Base-by-base conservation (phyloP, 1,140 invertebrate genomes). In the Planococcus citri region DNA sequence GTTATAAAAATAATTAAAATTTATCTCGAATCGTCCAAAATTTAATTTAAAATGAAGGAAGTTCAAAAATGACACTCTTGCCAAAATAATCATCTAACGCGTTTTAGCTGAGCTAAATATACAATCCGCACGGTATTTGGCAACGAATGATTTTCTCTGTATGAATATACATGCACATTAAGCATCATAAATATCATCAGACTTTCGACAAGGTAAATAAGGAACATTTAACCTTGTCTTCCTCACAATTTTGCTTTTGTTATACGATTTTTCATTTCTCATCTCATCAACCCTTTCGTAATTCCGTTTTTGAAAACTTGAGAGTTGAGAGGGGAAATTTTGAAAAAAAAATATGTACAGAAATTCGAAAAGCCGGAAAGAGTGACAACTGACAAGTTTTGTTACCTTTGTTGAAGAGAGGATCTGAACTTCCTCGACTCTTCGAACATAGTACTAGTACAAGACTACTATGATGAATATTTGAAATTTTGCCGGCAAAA, bases 81-180 rank as follows among this genome's bases (percentile, higher is more conserved):
- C 60, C 60, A 64, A 64, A 64, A 64, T 64, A 64, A 64, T 64
- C 60, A 64, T 64, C 60, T 64, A 25, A 25, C 60, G 60, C 60
- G 60, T 64, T 25, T 64, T 64, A 64, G 60, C 60, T 64, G 60
- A 64, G 60, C 60, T 64, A 64, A 64, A 64, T 64, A 64, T 64
- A 64, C 60, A 64, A 64, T 64, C 60, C 25, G 25, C 41, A 51
- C 17, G 24, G 25, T 64, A 64, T 64, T 64, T 64, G 60, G 60
- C 60, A 64, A 27, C 60, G 60, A 25, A 64, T 64, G 60, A 64
- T 27, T 64, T 24, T 64, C 25, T 64, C 25, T 27, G 20, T 64
- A 20, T 25, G 60, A 64, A 27, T 64, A 64, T 64, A 64, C 60
- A 64, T 27, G 25, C 60, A 64, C 22, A 64, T 64, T 64, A 64